Evolutionary conservation across 2,797 vertebrate species (phyloP), one percentile per base, ranked within the genome.

Genomic region (Mionectes olivaceus): DNA sequence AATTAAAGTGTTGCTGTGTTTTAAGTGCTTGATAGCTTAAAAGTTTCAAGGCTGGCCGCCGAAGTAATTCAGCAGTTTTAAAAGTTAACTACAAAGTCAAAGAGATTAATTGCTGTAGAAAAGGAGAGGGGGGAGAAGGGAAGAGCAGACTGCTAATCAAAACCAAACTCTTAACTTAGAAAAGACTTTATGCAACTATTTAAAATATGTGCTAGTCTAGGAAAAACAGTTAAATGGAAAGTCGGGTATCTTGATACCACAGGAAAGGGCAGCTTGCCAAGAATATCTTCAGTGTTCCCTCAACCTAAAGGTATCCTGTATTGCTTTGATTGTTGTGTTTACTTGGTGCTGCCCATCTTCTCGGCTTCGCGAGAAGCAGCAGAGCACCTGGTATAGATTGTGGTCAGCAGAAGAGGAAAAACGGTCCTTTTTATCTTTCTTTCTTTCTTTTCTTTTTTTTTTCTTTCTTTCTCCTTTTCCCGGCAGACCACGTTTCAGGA

Each of bases 401-500:
- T 44, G 95, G 93, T 93, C 82, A 91, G 80, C 56, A 68, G 77
- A 82, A 84, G 49, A 69, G 32, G 59, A 49, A 39, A 17, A 90
- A 84, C 11, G 4, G 77, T 32, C 30, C 32, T 75, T 71, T 91
- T 74, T 90, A 78, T 87, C 78, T 85, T 53, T 84, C 13, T 13
- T 13, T 55, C 85, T 89, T 80, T 83, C 80, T 85, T 37, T 93
- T 76, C 89, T 25, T 65, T 44, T 19, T 30, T 70, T 44, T 46
- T 46, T 22, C 10, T 46, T 76, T 90, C 30, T 69, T 41, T 21
- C 32, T 67, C 13, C 10, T 73, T 74, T 87, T 93, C 76, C 71
- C 90, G 91, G 78, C 98, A 99, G 99, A 99, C 98, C 98, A 99
- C 99, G 13, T 98, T 99, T 98, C 99, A 99, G 98, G 99, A 99